Evolutionary conservation across 1,140 invertebrate genomes (phyloP).

Genomic region (Lasaia peninsularis): DNA sequence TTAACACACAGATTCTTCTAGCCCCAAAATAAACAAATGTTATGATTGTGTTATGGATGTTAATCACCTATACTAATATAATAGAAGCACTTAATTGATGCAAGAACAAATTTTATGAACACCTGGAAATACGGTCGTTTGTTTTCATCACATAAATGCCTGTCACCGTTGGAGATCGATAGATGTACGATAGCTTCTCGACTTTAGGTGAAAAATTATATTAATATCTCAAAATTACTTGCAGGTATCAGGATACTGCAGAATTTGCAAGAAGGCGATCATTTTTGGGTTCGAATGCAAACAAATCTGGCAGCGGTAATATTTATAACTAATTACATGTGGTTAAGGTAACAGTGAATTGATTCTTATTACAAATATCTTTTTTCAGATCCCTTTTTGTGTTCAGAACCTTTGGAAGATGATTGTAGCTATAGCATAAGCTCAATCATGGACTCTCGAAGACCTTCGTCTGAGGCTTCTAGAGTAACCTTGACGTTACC

Average conservation of each 20-base stretch:
- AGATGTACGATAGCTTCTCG: too few relatives aligned
- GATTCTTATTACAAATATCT: conserved; percentile 16
- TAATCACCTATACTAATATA: too few relatives aligned
- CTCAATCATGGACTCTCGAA: conserved; percentile 72
- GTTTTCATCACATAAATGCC: too few relatives aligned
- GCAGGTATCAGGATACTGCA: conserved; percentile 82
- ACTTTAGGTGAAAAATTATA: too few relatives aligned
- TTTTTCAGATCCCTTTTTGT: conserved; percentile 73
- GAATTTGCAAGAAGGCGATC: conserved; percentile 81
- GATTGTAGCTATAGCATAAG: conserved; percentile 71
- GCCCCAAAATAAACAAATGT: too few relatives aligned
- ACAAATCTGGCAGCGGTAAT: conserved; percentile 80
- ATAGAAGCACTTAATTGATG: too few relatives aligned
- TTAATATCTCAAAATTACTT: conserved; percentile 18
- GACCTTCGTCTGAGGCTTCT: conserved; percentile 74
- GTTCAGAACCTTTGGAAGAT: conserved; percentile 58
- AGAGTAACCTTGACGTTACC: conserved; percentile 67
- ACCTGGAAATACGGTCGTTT: too few relatives aligned
- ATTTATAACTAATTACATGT: neutral
- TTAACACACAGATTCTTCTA: too few relatives aligned
- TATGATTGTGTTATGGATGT: too few relatives aligned
- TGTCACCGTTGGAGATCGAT: too few relatives aligned
- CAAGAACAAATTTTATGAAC: too few relatives aligned
- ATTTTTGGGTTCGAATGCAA: conserved; percentile 73
- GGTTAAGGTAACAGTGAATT: neutral